Conservation (phyloP, 2,888 invertebrate species). For the Odontocerum albicorne region DNA sequence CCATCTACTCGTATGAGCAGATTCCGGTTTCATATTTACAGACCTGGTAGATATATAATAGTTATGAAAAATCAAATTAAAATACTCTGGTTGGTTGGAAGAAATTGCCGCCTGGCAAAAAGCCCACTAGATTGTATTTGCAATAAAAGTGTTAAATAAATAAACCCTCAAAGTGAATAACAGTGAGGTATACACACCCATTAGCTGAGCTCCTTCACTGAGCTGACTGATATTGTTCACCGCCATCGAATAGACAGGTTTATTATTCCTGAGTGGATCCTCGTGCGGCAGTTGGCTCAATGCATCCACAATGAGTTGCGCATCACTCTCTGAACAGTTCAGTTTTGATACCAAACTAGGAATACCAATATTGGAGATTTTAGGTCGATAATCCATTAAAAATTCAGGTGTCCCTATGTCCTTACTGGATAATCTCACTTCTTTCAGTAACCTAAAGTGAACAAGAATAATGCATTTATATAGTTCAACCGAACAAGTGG, state of each 20-base stretch:
- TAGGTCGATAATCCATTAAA: conserved; percentile 46
- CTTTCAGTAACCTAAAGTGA: conserved; percentile 49
- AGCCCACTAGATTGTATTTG: too few species aligned
- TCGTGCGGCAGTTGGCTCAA: conserved; percentile 69
- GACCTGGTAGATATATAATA: too few species aligned
- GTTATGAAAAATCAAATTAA: too few species aligned
- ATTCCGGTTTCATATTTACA: too few species aligned
- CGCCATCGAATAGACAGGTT: conserved; percentile 76
- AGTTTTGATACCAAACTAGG: conserved; percentile 55
- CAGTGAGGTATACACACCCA: too few species aligned
- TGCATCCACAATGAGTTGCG: conserved; percentile 72
- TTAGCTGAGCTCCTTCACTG: conserved; percentile 60
- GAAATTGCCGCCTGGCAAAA: too few species aligned
- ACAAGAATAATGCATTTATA: too few species aligned
- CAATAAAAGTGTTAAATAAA: too few species aligned
- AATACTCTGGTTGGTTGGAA: too few species aligned
- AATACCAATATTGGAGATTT: conserved; percentile 40
- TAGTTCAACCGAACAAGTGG: too few species aligned
- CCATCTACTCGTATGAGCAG: too few species aligned
- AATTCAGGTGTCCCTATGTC: conserved; percentile 49
- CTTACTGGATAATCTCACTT: conserved; percentile 49
- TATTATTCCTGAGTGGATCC: conserved; percentile 71
- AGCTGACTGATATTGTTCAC: conserved; percentile 71
- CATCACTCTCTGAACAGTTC: conserved; percentile 62
- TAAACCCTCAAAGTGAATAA: too few species aligned